Conservation (phyloP, 2,797 vertebrate species). For the Phalanger gymnotis region DNA sequence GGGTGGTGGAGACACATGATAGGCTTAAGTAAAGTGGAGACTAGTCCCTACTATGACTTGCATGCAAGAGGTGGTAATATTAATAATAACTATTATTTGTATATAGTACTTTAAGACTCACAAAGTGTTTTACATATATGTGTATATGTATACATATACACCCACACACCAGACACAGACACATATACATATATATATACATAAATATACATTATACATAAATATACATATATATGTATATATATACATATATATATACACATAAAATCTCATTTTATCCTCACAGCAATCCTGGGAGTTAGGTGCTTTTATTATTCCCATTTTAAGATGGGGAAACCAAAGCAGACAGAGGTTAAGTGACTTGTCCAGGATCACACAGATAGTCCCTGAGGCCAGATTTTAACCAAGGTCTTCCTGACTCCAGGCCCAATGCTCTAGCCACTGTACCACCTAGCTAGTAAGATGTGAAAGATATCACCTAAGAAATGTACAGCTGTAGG, state of each 20-base stretch:
- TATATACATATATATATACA: too few relatives aligned
- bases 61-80: neutral
- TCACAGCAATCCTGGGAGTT: neutral
- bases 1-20: too few relatives aligned
- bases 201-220: too few relatives aligned
- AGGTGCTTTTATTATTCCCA: neutral
- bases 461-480: neutral
- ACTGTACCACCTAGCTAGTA: neutral
- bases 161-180: too few relatives aligned
- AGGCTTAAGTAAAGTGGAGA: too few relatives aligned
- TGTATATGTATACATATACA: too few relatives aligned
- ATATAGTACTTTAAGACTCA: neutral
- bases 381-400: neutral
- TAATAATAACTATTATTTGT: neutral
- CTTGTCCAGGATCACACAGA: neutral
- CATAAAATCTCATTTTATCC: neutral
- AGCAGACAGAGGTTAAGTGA: neutral
- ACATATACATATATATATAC: too few relatives aligned
- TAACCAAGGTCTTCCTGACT: neutral
- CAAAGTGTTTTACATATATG: neutral
- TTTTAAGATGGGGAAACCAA: neutral
- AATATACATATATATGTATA: too few relatives aligned
- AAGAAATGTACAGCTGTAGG: neutral
- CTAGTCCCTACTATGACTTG: neutral
- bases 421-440: neutral